A percentile compares a stretch with the other conserved stretches of the same genome.
Conservation (phyloP, 2,113 vertebrate species). For the Erinaceus europaeus region DNA sequence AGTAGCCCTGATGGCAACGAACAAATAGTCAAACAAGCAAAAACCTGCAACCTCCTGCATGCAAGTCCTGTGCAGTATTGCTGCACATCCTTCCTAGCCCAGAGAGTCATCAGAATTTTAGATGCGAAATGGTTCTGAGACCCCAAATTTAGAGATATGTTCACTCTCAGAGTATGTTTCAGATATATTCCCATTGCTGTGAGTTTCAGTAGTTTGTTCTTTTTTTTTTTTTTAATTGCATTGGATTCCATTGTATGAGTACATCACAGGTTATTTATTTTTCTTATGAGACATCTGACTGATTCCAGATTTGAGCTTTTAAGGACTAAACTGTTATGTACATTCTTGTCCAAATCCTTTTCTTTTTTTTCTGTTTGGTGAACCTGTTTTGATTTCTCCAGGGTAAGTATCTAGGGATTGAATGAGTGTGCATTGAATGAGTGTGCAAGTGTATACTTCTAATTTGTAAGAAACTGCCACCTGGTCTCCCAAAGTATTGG, state of each 20-base stretch:
- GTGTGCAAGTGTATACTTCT: neutral
- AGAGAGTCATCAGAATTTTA: no score
- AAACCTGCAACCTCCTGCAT: no score
- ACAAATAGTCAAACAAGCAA: no score
- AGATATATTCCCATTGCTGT: neutral
- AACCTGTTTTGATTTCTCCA: slow-evolving; percentile 27
- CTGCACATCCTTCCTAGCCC: no score
- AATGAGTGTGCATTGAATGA: neutral
- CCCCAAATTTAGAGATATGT: no score
- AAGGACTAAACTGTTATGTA: neutral
- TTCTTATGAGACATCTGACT: neutral
- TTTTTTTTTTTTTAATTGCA: neutral
- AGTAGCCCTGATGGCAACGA: no score
- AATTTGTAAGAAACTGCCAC: slow-evolving; percentile 11
- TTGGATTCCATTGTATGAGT: neutral
- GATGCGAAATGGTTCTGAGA: no score
- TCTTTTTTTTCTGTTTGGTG: no score
- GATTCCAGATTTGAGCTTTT: neutral
- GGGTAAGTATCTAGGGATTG: neutral
- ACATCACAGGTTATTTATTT: neutral
- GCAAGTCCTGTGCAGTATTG: no score
- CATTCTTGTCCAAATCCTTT: neutral
- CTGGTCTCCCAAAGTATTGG: neutral
- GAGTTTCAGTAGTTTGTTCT: neutral
- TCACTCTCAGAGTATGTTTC: neutral